Conservation (phyloP, 2,888 invertebrate species). For the Callosobruchus maculatus region DNA sequence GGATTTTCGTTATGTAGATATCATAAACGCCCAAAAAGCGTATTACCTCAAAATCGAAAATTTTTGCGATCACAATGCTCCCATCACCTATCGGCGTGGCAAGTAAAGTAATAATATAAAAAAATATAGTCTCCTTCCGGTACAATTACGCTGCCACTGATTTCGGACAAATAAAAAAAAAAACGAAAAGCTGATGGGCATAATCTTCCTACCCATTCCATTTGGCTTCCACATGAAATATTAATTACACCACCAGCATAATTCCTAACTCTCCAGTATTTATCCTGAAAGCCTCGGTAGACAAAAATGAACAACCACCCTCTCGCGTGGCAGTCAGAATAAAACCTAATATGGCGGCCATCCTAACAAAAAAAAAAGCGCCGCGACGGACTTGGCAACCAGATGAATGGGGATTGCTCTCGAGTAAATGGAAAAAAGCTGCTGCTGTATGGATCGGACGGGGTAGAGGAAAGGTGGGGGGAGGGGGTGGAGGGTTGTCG, state of each 20-base stretch:
- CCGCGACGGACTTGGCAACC: background rate
- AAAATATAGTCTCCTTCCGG: too few relatives aligned
- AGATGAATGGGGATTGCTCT: background rate
- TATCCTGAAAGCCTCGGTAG: background rate
- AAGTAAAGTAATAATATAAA: too few relatives aligned
- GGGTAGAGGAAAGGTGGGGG: background rate
- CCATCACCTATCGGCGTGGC: too few relatives aligned
- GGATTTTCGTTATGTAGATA: too few relatives aligned
- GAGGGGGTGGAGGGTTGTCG: background rate
- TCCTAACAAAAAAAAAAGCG: background rate
- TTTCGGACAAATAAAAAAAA: too few relatives aligned
- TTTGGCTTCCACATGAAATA: background rate
- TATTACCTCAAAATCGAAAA: too few relatives aligned
- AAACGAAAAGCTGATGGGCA: too few relatives aligned
- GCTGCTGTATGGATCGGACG: background rate
- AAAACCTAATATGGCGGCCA: background rate
- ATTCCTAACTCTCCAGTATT: background rate
- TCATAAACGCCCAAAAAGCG: too few relatives aligned
- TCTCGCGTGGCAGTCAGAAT: background rate
- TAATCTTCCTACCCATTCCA: background rate
- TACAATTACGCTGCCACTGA: too few relatives aligned
- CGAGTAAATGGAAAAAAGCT: background rate
- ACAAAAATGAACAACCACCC: background rate
- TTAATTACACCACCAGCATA: background rate
- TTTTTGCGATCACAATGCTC: too few relatives aligned